These are phyloP conservation scores for Lontra canadensis DNA, from an alignment of 2,113 vertebrate genomes.

Conservation along the genomic window DNA sequence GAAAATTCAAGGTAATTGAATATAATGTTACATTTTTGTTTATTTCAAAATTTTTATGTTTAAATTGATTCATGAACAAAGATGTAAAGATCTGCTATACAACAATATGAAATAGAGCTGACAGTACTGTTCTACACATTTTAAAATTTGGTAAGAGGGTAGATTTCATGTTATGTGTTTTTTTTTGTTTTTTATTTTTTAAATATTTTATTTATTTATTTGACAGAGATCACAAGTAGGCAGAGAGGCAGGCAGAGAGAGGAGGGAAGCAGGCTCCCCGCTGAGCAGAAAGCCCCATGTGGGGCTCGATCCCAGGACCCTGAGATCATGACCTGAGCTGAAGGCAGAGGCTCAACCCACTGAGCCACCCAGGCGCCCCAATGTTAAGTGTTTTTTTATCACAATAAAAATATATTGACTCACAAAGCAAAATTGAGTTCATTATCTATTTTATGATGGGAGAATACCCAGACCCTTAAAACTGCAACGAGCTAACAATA, in stretches of 20 bases:
- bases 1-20: background rate
- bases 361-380: too few species aligned
- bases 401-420: background rate
- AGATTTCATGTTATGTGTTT: background rate
- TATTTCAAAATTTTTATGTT: background rate
- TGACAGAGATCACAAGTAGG: too few species aligned
- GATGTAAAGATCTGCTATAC: background rate
- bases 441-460: background rate
- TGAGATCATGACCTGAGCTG: too few species aligned
- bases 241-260: too few species aligned
- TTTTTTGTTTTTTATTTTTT: too few species aligned
- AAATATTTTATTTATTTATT: too few species aligned
- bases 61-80: background rate
- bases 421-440: background rate
- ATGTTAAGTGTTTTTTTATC: background rate
- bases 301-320: too few species aligned
- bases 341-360: too few species aligned
- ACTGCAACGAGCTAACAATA: slow-evolving; percentile 37
- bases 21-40: background rate
- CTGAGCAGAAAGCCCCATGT: too few species aligned
- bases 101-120: background rate
- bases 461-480: slow-evolving; percentile 29
- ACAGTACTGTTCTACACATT: background rate
- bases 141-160: background rate
- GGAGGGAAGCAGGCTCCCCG: too few species aligned